phyloP scores from a whole-genome alignment of 2,113 vertebrate genomes.

The Elachura formosa region DNA sequence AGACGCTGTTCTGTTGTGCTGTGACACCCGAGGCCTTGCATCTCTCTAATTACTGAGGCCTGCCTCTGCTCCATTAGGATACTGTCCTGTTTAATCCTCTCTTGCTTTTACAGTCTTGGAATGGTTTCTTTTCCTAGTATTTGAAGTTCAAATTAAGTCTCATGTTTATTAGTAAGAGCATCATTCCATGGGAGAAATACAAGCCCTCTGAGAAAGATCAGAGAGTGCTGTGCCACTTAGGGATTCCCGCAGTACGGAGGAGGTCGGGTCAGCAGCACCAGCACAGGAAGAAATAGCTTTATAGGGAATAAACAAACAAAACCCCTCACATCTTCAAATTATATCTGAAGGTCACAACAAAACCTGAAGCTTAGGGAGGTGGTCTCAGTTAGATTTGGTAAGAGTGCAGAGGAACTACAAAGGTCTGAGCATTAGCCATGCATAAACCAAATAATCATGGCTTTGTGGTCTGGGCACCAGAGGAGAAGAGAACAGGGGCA shows the following conservation, averaged over 20 bases:
- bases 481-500: background rate
- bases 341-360: background rate
- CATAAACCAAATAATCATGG: background rate
- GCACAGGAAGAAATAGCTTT: background rate
- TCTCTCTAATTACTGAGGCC: slow-evolving; percentile 41
- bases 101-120: background rate
- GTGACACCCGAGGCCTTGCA: slow-evolving; percentile 4
- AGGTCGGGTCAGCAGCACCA: background rate
- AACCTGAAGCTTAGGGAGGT: background rate
- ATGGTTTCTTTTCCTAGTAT: slow-evolving; percentile 6
- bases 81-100: slow-evolving; percentile 29
- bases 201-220: slow-evolving; percentile 26
- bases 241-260: fast-evolving
- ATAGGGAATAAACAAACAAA: background rate
- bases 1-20: background rate
- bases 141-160: slow-evolving; percentile 63
- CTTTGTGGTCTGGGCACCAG: background rate
- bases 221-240: background rate
- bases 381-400: background rate
- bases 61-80: slow-evolving; percentile 10
- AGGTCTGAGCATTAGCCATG: background rate
- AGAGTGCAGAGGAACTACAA: background rate
- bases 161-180: slow-evolving; percentile 26
- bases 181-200: background rate
- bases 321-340: background rate